phyloP scores from a whole-genome alignment of 2,113 vertebrate species.

The Gorsachius goisagi region DNA sequence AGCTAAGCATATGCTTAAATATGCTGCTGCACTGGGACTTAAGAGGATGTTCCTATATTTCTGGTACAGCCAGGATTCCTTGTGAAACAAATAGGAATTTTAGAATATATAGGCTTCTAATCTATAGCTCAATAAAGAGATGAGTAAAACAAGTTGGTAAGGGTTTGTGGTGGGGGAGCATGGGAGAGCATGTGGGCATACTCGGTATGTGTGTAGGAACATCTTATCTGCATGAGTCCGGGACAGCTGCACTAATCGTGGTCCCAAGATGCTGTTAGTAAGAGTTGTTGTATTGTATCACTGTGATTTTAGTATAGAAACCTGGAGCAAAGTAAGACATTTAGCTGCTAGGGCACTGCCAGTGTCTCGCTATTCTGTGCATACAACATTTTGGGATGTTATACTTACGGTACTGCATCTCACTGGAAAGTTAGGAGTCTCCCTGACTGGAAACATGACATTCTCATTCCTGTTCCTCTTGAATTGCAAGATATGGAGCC shows the following conservation, averaged over 20 bases:
- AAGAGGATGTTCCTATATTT: conserved; percentile 11
- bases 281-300: neutral
- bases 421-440: neutral
- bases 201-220: neutral
- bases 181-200: neutral
- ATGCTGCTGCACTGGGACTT: conserved; percentile 28
- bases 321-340: neutral
- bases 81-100: conserved; percentile 12
- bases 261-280: neutral
- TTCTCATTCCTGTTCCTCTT: neutral
- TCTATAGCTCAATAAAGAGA: neutral
- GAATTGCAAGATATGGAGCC: neutral
- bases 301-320: neutral
- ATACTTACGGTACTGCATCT: neutral
- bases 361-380: neutral
- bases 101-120: neutral
- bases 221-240: neutral
- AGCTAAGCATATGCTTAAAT: conserved; percentile 62
- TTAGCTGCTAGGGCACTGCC: neutral
- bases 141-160: neutral
- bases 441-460: neutral
- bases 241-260: neutral
- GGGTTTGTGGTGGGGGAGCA: neutral
- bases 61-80: neutral
- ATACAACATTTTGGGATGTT: neutral